Conservation (phyloP, 2,888 invertebrate genomes). For the Heterodera filipjevi region DNA sequence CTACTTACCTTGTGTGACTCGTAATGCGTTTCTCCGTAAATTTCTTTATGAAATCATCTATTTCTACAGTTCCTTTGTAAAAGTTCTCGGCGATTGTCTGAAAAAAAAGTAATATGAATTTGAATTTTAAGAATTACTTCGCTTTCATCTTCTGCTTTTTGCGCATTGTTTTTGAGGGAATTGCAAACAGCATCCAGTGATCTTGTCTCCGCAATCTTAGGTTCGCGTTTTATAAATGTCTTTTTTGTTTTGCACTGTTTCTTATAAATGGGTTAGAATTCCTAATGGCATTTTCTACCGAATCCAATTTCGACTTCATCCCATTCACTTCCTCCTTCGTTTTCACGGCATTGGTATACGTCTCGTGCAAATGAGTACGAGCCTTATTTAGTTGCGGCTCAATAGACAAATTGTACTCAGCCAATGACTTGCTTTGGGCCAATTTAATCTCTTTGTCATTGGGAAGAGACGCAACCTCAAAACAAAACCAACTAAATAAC, state of each 20-base stretch:
- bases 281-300: no score
- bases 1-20: conserved; percentile 72
- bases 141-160: conserved; percentile 89
- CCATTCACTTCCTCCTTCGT: conserved; percentile 73
- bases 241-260: no score
- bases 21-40: conserved; percentile 78
- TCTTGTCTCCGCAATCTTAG: conserved; percentile 75
- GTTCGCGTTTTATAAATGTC: no score
- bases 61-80: conserved; percentile 74
- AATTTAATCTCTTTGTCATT: conserved; percentile 85
- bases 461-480: conserved; percentile 75
- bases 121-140: conserved; percentile 71
- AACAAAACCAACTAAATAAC: background rate
- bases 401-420: conserved; percentile 83
- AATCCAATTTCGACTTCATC: conserved; percentile 79
- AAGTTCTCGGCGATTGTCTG: conserved; percentile 76
- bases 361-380: conserved; percentile 75
- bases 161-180: conserved; percentile 85
- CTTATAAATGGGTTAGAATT: no score
- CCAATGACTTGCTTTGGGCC: conserved; percentile 84
- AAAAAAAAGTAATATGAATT: conserved; percentile 31
- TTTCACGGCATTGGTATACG: conserved; percentile 66
- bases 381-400: conserved; percentile 81
- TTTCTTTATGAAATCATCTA: conserved; percentile 83
- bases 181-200: conserved; percentile 84